Evolutionary conservation across 2,888 invertebrate species (phyloP).

Genomic region (Ennomos erosarius): DNA sequence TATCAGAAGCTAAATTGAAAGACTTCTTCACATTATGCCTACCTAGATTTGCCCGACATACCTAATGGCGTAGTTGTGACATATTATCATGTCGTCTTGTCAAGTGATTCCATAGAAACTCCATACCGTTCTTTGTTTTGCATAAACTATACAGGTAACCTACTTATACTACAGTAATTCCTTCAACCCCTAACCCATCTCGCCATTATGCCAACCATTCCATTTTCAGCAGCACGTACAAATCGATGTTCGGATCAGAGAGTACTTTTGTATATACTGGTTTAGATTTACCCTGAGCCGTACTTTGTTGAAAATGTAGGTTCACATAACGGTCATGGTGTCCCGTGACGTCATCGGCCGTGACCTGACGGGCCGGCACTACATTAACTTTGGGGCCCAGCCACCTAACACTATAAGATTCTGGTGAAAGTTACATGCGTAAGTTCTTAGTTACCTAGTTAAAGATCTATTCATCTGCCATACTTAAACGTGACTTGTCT

Average conservation of each 20-base stretch:
- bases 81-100: neutral
- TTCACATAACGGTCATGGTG: slow-evolving; percentile 25
- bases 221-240: slow-evolving; percentile 2
- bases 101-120: neutral
- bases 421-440: no score
- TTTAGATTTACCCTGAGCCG: slow-evolving; percentile 9
- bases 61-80: no score
- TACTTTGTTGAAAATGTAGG: neutral
- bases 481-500: no score
- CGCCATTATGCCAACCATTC: slow-evolving; percentile 12
- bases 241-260: slow-evolving; percentile 17
- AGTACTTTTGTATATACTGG: no score
- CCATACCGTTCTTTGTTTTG: slow-evolving; percentile 2
- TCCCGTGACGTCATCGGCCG: slow-evolving; percentile 52
- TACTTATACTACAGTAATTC: slow-evolving; percentile 1
- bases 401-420: no score
- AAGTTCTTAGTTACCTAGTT: no score
- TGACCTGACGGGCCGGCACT: slow-evolving; percentile 44
- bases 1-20: no score
- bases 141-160: slow-evolving; percentile 12
- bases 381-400: slow-evolving; percentile 20
- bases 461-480: no score
- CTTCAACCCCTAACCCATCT: slow-evolving; percentile 13
- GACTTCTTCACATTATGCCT: no score
- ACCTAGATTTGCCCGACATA: no score